Conservation (phyloP, 30 jellyfish, hydroid and myxozoan species). For the Hydractinia symbiolongicarpus region DNA sequence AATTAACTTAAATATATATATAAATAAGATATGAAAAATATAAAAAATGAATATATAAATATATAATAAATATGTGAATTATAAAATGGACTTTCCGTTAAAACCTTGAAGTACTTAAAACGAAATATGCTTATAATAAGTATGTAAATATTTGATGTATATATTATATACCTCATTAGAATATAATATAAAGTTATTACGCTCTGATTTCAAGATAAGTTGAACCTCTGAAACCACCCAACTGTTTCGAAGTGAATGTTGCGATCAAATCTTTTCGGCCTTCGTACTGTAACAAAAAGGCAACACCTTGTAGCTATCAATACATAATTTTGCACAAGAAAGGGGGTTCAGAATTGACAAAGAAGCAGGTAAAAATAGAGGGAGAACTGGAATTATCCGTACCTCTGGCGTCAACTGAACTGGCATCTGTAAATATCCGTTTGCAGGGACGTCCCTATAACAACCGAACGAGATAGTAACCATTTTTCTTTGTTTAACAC, state of each 20-base stretch:
- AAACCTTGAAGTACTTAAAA: no score
- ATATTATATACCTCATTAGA: no score
- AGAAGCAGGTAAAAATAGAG: not conserved
- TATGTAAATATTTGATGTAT: no score
- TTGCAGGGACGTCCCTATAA: constrained; percentile 56
- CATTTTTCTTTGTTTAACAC: not conserved
- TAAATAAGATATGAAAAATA: no score
- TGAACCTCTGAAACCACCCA: constrained; percentile 77
- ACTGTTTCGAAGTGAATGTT: constrained; percentile 60
- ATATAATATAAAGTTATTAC: not conserved
- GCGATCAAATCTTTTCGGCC: constrained; percentile 72
- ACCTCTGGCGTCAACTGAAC: constrained; percentile 77
- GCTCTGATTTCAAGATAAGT: constrained; percentile 41
- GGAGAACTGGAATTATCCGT: not conserved
- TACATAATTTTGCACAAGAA: not conserved
- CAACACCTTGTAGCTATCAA: not conserved
- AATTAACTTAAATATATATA: no score
- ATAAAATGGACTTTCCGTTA: no score
- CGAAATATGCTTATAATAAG: no score
- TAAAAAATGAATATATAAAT: no score
- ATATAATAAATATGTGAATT: no score
- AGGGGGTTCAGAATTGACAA: not conserved
- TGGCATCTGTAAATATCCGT: constrained; percentile 63
- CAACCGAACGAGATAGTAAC: not conserved
- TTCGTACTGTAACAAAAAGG: constrained; percentile 29